Evolutionary conservation across 2,888 invertebrate species (phyloP), one percentile per base, ranked within the genome.

Genomic region (Lepetodrilus schrolli): DNA sequence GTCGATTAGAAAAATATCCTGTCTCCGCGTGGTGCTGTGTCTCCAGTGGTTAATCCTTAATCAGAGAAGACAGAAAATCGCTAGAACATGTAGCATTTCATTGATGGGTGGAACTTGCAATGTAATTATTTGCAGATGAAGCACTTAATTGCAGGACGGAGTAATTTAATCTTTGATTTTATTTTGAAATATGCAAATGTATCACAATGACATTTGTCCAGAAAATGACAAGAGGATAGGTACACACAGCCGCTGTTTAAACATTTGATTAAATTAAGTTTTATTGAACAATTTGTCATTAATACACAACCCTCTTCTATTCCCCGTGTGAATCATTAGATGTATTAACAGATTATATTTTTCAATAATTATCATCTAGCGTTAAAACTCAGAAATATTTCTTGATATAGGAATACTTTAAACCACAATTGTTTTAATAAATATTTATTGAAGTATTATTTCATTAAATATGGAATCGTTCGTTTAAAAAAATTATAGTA

Each of bases 131-230:
- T 58, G 58, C 58, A 30, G n/a, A 58, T 58, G 30, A 58, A 26
- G 34, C 58, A 58, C 58, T 58, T 58, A 58, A 58, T 58, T 58
- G 26, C 34, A 43, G 58, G 34, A 58, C 58, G 34, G 30, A 10
- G 58, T 58, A 58, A 58, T 58, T 58, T 58, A 58, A 58, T 58
- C 30, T 58, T 58, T 34, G 30, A 58, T 23, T 58, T 58, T 30
- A 17, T 26, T 30, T 58, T 30, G 17, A n/a, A n/a, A 58, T 23
- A 58, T 13, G 58, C 30, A 58, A 58, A 58, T 30, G 58, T 7
- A 17, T 43, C 13, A n/a, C 1, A 30, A 30, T 17, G 34, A 30
- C 34, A 58, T 58, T 58, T 58, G 58, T 30, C 17, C 58, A 58
- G 17, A 58, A 58, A 26, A 17, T 58, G 23, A 30, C 17, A 30